Base-by-base conservation (phyloP, 2,888 invertebrate genomes). In the Pseudoips prasinana region DNA sequence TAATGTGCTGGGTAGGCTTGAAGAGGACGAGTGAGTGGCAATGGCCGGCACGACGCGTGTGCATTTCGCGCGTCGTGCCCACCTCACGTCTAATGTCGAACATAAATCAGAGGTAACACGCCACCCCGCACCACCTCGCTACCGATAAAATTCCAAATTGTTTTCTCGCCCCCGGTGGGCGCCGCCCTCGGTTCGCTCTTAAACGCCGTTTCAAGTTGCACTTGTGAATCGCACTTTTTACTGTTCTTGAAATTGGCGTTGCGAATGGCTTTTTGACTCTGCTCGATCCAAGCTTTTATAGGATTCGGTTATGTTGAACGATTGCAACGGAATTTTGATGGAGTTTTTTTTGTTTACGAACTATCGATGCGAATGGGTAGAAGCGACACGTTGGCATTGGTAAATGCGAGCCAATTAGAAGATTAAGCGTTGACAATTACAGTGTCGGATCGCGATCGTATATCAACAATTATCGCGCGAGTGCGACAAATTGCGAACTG, bases 351-450 rank as follows among this genome's bases (percentile, higher is more conserved):
- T 63, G 55, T 57, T 51, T 58, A 56, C 51, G 48, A 70, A 75
- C 75, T 79, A 79, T 81, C 64, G 69, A 52, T 49, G 58, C 58
- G 60, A 62, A 51, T 64, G 64, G 66, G 60, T 62, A 61, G 65
- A 67, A 64, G 75, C 76, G 70, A 73, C 68, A 72, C 70, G 71
- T 71, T 88, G 88, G 85, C 88, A 82, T 75, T 88, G 87, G 84
- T 73, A 88, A 88, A 88, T 88, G 87, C 76, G 84, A 80, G 78
- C 73, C 88, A 87, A 88, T 88, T 88, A 88, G 87, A 88, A 88
- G 88, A 88, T 88, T 85, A 88, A 88, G 81, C 88, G 88, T 80
- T 86, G 88, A 88, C 88, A 88, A 88, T 88, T 88, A 88, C 87
- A 58, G 73, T 68, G 78, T 66, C 77, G 81, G 85, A 75, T 86